Percentiles rank a stretch among this genome's conserved stretches.
These are phyloP conservation scores for Notarius quadriscutis DNA, from an alignment of 2,113 vertebrate species.

Conservation along the genomic window DNA sequence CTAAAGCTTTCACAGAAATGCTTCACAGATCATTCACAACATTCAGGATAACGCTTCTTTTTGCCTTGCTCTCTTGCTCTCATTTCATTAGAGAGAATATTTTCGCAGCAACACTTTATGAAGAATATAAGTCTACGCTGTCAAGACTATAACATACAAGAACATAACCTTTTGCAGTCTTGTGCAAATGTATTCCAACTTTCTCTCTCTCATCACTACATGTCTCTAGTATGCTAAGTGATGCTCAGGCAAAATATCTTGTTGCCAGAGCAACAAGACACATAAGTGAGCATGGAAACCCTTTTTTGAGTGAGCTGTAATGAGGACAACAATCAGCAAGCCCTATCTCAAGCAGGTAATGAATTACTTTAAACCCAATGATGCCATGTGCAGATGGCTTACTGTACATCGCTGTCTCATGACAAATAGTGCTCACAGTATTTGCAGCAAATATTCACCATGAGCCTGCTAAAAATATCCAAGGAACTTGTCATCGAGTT, in stretches of 20 bases:
- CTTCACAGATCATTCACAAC: conserved; percentile 5
- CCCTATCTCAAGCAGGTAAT: conserved; percentile 30
- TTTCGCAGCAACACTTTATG: neutral
- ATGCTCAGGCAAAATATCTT: neutral
- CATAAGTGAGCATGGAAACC: conserved; percentile 16
- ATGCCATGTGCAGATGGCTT: conserved; percentile 10
- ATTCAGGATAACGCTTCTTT: neutral
- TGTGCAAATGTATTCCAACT: neutral
- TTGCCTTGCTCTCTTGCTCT: neutral
- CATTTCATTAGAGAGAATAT: conserved; percentile 1
- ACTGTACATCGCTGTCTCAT: conserved; percentile 31
- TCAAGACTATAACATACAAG: neutral
- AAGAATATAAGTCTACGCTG: neutral
- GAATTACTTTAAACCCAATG: conserved; percentile 41
- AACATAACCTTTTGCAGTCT: neutral
- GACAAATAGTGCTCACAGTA: conserved; percentile 14
- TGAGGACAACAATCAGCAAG: conserved; percentile 22
- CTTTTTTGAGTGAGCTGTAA: conserved; percentile 21
- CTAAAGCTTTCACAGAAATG: conserved; percentile 23
- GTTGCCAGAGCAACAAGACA: conserved; percentile 37
- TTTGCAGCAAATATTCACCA: conserved; percentile 14
- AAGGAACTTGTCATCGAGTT: conserved; percentile 8
- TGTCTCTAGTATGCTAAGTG: neutral
- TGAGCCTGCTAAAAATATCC: conserved; percentile 20
- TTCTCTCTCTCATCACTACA: neutral